Conservation (phyloP, 2,888 invertebrate species). For the Limnephilus lunatus region DNA sequence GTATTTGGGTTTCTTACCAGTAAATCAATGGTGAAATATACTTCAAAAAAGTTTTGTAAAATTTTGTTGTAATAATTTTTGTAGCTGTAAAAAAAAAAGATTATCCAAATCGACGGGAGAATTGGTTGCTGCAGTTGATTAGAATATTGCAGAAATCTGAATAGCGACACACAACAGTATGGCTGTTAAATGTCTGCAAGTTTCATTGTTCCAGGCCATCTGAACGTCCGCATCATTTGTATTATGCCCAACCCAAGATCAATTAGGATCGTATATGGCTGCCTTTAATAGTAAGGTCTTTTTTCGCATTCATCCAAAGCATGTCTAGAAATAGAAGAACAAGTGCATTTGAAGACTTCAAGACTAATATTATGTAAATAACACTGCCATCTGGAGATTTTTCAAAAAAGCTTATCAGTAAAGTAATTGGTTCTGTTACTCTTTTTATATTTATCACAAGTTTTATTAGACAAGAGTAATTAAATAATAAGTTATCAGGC, state of each 20-base stretch:
- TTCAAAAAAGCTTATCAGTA: neutral
- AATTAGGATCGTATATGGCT: neutral
- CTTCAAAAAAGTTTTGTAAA: neutral
- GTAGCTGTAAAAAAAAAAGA: neutral
- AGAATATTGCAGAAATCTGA: neutral
- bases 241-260: neutral
- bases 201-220: neutral
- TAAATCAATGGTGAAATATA: neutral
- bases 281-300: neutral
- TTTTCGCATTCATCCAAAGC: neutral
- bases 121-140: neutral
- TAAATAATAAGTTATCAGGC: neutral
- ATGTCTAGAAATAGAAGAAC: conserved; percentile 2
- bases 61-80: neutral
- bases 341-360: neutral
- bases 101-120: neutral
- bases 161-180: neutral
- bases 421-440: neutral
- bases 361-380: neutral
- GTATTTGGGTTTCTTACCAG: neutral
- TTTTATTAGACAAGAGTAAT: neutral
- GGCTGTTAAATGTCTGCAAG: neutral
- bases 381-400: neutral
- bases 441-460: neutral
- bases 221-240: neutral